Base-by-base conservation (phyloP, 1,140 invertebrate species). In the Halictus rubicundus region DNA sequence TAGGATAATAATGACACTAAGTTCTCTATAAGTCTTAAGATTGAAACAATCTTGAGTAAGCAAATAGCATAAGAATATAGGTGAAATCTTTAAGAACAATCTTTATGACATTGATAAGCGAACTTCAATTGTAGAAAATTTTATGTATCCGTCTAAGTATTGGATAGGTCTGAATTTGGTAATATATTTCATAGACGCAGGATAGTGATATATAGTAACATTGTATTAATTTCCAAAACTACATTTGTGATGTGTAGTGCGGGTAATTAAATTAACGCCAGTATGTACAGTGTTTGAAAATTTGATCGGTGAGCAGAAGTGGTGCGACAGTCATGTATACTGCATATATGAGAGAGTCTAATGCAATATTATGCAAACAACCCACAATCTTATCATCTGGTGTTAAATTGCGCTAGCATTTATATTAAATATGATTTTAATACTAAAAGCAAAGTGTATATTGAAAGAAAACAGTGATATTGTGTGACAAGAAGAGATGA, bases 171-270 rank as follows among this genome's bases (percentile, higher is more conserved):
- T 32, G 32, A 60, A 70, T 64, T 76, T 59, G 68, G 66, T 61
- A 69, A 75, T 83, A 63, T 39, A 69, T 37, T 63, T 59, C 19
- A 23, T 52, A 68, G 63, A 76, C 68, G 39, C 52, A 21, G 68
- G 68, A 42, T 80, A 76, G 82, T 81, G 78, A 77, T 76, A 68
- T 76, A 68, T 69, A 52, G 19, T 68, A 68, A 80, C 80, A 80
- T 73, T 77, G 83, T 77, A 84, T 73, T 46, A 73, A 80, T 77
- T 85, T 77, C 21, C 42, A 57, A 81, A 85, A 73, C 65, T 81
- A 69, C 59, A 85, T 84, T 78, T 85, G 83, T 85, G 83, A 74
- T 84, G 83, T 85, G 83, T 85, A 85, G 83, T 85, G 83, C 69
- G 82, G 78, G 52, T 59, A 84, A 81, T 85, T 72, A 68, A 83